Conservation (phyloP, 2,113 vertebrate species). For the Morone saxatilis region DNA sequence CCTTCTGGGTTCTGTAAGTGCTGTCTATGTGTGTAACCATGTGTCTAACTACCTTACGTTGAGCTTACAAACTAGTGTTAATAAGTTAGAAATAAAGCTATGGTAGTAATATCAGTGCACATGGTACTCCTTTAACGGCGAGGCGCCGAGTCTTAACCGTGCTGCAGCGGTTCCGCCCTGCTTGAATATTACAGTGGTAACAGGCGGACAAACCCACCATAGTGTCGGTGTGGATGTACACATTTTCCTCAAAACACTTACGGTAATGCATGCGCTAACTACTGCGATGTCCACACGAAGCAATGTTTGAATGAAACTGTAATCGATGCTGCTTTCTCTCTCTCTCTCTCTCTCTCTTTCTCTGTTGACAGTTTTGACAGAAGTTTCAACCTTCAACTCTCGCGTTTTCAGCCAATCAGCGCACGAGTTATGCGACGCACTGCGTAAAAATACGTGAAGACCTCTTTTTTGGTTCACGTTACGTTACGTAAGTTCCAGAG, state of each 20-base stretch:
- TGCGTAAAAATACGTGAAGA: conserved; percentile 29
- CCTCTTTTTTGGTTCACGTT: background rate
- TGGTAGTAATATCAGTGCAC: background rate
- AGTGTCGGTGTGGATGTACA: background rate
- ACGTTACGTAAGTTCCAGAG: conserved; percentile 62
- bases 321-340: background rate
- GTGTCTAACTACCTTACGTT: background rate
- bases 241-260: conserved; percentile 40
- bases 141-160: background rate
- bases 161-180: background rate
- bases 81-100: background rate
- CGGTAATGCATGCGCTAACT: conserved; percentile 7
- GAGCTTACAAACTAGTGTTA: background rate
- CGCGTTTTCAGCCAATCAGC: conserved; percentile 61
- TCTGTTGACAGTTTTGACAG: background rate
- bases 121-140: background rate
- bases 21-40: too few species aligned
- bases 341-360: background rate
- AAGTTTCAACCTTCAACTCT: conserved; percentile 29
- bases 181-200: background rate
- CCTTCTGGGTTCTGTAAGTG: background rate
- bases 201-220: background rate
- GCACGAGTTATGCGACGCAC: background rate
- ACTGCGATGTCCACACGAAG: conserved; percentile 27
- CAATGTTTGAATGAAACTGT: background rate